phyloP scores from a whole-genome alignment of 1,140 invertebrate species.

The Drosophila kurseongensis region DNA sequence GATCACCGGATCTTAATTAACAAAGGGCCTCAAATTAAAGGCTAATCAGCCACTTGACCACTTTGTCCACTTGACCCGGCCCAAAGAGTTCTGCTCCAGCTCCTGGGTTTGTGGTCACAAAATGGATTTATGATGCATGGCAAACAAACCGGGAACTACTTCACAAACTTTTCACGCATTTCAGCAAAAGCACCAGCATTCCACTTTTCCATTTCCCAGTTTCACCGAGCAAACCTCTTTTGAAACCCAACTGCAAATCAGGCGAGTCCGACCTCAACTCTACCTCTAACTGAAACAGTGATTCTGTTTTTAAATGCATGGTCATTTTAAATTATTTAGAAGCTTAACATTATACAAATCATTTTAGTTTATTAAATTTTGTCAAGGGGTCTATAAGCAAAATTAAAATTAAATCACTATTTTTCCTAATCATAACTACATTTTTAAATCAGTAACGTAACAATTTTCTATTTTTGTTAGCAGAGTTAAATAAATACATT shows the following conservation, averaged over 20 bases:
- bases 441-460: too few relatives aligned
- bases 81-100: constrained; percentile 10
- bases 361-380: too few relatives aligned
- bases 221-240: constrained; percentile 18
- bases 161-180: constrained; percentile 66
- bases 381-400: too few relatives aligned
- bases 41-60: constrained; percentile 77
- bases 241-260: constrained; percentile 44
- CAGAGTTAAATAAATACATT: too few relatives aligned
- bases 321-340: not conserved
- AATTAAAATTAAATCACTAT: too few relatives aligned
- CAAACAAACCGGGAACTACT: constrained; percentile 49
- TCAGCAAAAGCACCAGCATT: constrained; percentile 11
- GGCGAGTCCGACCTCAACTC: constrained; percentile 22
- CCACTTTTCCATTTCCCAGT: constrained; percentile 12
- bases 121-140: constrained; percentile 78
- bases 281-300: constrained; percentile 30
- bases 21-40: constrained; percentile 77
- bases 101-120: constrained; percentile 32
- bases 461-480: too few relatives aligned
- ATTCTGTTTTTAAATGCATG: constrained; percentile 28
- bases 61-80: constrained; percentile 57
- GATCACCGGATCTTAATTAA: constrained; percentile 71
- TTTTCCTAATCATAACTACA: too few relatives aligned
- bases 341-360: not conserved